Evolutionary conservation across 2,888 invertebrate genomes (phyloP), one percentile per base, ranked within the genome.

Genomic region (Dryomyza anilis): DNA sequence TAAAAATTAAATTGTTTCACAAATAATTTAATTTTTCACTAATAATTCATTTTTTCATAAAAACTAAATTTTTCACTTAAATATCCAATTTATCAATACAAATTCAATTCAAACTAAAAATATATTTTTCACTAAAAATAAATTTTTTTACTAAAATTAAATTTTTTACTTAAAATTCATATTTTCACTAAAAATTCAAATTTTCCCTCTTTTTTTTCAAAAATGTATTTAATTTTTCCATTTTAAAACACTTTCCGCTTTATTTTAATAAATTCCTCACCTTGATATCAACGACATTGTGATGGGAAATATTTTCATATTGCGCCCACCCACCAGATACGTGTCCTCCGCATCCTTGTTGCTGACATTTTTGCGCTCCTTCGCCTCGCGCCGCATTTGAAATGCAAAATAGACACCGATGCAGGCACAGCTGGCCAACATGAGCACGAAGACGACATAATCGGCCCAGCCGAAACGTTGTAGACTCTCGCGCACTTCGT

Each of bases 321-420:
- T 87, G 59, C 90, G 83, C 52, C 89, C 88, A 1, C 90, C 91
- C 66, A 91, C 87, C 58, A 91, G 81, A 76, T 91, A 91, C 57
- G 87, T 87, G 71, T 86, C 86, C 50, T 87, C 85, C 30, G 81
- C 81, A 30, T 82, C 79, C 10, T 85, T 82, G 50, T 73, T 70
- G 10, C 66, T 74, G 6, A 65, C 46, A 25, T 69, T 65, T 61
- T 76, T 76, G 5, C 75, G 71, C 48, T 72, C 69, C 67, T 88
- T 88, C 1, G 78, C 68, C 39, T 81, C 80, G 2, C 73, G 71
- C 0, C 80, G 76, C 77, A 89, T 89, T 78, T 89, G 85, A 70
- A 92, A 89, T 1, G 92, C 94, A 83, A 91, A 94, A 78, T 92
- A 93, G n/a, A 94, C 82, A 0, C 95, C 95, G 52, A 95, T 90